These are phyloP conservation scores for Sinocyclocheilus anshuiensis DNA, from an alignment of 2,113 vertebrate species.

Conservation along the genomic window DNA sequence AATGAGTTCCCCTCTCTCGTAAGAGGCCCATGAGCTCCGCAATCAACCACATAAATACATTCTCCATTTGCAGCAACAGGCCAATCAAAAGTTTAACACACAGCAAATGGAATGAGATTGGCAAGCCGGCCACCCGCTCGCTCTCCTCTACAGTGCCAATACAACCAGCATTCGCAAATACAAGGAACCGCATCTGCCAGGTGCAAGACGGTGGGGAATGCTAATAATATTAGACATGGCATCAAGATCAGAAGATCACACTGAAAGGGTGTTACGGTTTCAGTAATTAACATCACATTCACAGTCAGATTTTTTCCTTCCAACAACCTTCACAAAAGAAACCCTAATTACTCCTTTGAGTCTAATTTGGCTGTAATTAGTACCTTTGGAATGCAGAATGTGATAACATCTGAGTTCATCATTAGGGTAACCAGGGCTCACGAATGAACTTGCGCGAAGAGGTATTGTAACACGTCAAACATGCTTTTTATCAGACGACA, in stretches of 20 bases:
- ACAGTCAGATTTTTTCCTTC: background rate
- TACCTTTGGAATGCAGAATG: slow-evolving; percentile 20
- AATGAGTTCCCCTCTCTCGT: slow-evolving; percentile 16
- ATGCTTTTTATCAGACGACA: background rate
- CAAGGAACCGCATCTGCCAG: background rate
- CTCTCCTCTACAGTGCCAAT: background rate
- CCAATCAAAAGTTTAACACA: slow-evolving; percentile 41
- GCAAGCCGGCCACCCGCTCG: background rate
- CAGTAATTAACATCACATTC: slow-evolving; percentile 28
- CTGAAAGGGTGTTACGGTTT: background rate
- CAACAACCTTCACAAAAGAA: slow-evolving; percentile 8
- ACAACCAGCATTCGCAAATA: background rate
- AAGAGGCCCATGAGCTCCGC: slow-evolving; percentile 29
- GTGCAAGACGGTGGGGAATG: background rate
- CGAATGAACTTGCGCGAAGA: background rate
- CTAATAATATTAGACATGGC: background rate
- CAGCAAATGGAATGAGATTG: slow-evolving; percentile 33
- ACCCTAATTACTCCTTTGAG: slow-evolving; percentile 17
- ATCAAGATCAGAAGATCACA: background rate
- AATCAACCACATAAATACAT: slow-evolving; percentile 27
- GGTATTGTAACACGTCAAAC: background rate
- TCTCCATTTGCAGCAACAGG: slow-evolving; percentile 26
- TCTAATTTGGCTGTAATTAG: slow-evolving; percentile 11
- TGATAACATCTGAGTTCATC: slow-evolving; percentile 21
- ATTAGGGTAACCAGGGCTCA: background rate